Base-by-base conservation (phyloP, 1,140 invertebrate species). In the Patella vulgata region DNA sequence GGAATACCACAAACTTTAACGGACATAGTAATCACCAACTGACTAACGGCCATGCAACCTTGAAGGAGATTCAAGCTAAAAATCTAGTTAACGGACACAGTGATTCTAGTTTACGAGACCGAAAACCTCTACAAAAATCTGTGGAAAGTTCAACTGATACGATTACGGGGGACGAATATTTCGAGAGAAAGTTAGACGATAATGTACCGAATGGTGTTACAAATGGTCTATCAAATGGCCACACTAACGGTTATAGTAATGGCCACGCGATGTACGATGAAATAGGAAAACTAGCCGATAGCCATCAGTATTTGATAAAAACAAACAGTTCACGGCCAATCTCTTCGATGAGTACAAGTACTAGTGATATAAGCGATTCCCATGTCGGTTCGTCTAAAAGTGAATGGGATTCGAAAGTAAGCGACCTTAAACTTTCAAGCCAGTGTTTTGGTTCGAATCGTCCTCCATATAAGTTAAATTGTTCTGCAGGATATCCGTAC, bases 131-230 rank as follows among this genome's bases (percentile, higher is more conserved):
- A 17, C 47, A 60, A 6, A 23, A 21, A 11, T 64, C 64, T 19
- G 55, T 85, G 63, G 84, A 85, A 66, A 85, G 84, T 64, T 87
- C 85, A 25, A 87, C 85, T 9, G 86, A 86, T 61, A 86, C 85
- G 0, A 64, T 86, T 39, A 83, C 83, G 0, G 82, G 82, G 21
- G 84, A 85, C 39, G 33, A 36, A 36, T 36, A 8, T 36, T 14
- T 36, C 5, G 33, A 36, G 14, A 5, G 33, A 14, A 5, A 36
- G 5, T 8, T 14, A 14, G 33, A 36, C 33, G 14, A 36, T 36
- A 36, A 36, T 36, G 5, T 36, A 36, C 33, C 5, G 14, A 36
- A 36, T 14, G 33, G 33, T 36, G 14, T 36, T 36, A 70, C 61
- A 40, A 27, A 48, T 31, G 39, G 50, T 59, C 28, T 28, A 12